phyloP scores from a whole-genome alignment of 53 echinoderm and acorn worm species.

The Astropecten irregularis region DNA sequence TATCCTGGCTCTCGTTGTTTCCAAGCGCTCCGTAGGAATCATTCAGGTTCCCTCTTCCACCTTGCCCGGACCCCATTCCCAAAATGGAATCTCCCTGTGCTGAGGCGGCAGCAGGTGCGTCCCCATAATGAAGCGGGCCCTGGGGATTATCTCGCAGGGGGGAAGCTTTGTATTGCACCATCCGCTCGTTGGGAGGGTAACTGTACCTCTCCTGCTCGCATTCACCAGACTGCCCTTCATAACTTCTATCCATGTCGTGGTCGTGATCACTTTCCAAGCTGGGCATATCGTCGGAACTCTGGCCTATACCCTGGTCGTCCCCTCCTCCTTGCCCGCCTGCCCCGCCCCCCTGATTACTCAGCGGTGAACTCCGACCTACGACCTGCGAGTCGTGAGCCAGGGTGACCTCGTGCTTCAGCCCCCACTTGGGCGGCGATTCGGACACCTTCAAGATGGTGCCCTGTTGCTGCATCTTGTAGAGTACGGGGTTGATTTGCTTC shows the following conservation, averaged over 20 bases:
- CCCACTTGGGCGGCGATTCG: constrained; percentile 72
- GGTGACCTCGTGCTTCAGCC: constrained; percentile 80
- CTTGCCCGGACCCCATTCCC: constrained; percentile 1
- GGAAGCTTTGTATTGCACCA: constrained; percentile 44
- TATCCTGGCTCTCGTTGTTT: neutral
- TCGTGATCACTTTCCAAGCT: constrained; percentile 13
- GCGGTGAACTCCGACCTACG: constrained; percentile 26
- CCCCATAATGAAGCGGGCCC: constrained; percentile 1
- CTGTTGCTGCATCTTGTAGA: constrained; percentile 65
- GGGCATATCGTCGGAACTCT: constrained; percentile 3
- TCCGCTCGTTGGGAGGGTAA: constrained; percentile 19
- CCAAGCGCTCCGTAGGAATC: neutral
- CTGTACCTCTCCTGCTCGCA: neutral
- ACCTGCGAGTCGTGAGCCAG: constrained; percentile 60
- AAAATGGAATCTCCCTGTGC: constrained; percentile 27
- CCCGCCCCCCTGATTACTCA: neutral
- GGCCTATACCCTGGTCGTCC: neutral
- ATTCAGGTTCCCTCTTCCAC: neutral
- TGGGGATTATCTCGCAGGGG: constrained; percentile 18
- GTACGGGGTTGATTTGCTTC: constrained; percentile 62
- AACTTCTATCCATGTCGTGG: neutral
- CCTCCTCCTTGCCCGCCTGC: neutral
- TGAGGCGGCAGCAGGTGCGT: neutral
- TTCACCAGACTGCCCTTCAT: neutral
- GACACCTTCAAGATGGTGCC: constrained; percentile 60